phyloP scores from a whole-genome alignment of 53 echinoderm and acorn worm genomes.

The Echinometra lucunter region DNA sequence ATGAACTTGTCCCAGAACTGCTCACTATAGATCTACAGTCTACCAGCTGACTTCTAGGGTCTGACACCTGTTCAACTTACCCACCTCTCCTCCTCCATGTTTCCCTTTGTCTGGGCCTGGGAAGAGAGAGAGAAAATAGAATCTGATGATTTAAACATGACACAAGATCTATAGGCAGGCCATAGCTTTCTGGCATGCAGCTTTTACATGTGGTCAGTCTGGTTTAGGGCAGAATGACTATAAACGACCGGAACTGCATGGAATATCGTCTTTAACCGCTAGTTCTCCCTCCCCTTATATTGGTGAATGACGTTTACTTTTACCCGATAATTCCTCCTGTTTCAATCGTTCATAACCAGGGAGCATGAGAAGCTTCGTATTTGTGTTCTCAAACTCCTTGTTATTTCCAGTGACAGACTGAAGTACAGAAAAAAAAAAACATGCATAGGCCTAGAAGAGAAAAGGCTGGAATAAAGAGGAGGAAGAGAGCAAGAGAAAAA shows the following conservation, averaged over 20 bases:
- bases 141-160: constrained; percentile 54
- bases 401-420: too few relatives aligned
- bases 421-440: too few relatives aligned
- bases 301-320: too few relatives aligned
- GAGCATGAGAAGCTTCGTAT: too few relatives aligned
- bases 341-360: too few relatives aligned
- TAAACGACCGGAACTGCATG: not conserved
- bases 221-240: not conserved
- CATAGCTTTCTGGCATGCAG: too few relatives aligned
- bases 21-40: constrained; percentile 19
- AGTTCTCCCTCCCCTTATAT: too few relatives aligned
- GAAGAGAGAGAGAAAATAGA: not conserved
- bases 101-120: constrained; percentile 18
- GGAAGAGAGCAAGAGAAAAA: too few relatives aligned
- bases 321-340: too few relatives aligned
- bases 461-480: too few relatives aligned
- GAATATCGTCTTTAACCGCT: not conserved
- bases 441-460: too few relatives aligned
- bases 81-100: constrained; percentile 1
- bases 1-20: not conserved
- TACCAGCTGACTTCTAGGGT: constrained; percentile 26
- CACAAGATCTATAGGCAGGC: constrained; percentile 15
- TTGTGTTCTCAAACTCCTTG: too few relatives aligned
- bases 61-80: constrained; percentile 39
- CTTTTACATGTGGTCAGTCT: constrained; percentile 26